Evolutionary conservation across 2,113 vertebrate species (phyloP), one percentile per base, ranked within the genome.

Genomic region (Geococcyx californianus): DNA sequence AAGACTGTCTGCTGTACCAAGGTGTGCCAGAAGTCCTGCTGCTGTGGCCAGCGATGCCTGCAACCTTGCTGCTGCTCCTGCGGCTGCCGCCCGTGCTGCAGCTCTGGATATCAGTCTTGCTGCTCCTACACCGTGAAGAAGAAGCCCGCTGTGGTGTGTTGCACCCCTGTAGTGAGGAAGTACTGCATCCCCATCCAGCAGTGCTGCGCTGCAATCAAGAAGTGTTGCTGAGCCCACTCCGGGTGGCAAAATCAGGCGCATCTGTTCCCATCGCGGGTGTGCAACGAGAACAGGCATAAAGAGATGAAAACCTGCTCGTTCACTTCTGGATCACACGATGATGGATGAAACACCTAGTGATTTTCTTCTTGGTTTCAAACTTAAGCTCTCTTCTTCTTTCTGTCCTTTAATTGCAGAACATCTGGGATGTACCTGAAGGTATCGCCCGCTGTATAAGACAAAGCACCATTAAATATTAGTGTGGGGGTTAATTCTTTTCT

Each of bases 181-280:
- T 83, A 1, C 17, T 88, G 82, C 88, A 91, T 93, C 16, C 94
- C 96, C 88, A 90, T 88, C 92, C 90, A 96, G 95, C 89, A 96
- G 89, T 97, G 96, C 93, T 94, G 95, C 0, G 6, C 49, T n/a
- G 3, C 40, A 2, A 25, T 96, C 94, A 96, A 81, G 93, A 96
- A 92, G 90, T 1, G 20, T 24, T 84, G 89, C 87, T 94, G 80
- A 96, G 56, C 88, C 18, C 6, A 0, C 11, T 28, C 34, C 0
- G 2, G 9, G 14, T 4, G 12, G n/a, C 34, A 20, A 42, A 59
- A 69, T 34, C 94, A 63, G 38, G 24, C 59, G 68, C 34, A 15
- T 13, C 1, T 0, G 18, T 51, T 47, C 33, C 31, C 33, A 3
- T 10, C 77, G 62, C 67, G 4, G 13, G 3, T 0, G 6, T 25